Evolutionary conservation across 2,888 invertebrate genomes (phyloP).

Genomic region (Apodemia hepburni): DNA sequence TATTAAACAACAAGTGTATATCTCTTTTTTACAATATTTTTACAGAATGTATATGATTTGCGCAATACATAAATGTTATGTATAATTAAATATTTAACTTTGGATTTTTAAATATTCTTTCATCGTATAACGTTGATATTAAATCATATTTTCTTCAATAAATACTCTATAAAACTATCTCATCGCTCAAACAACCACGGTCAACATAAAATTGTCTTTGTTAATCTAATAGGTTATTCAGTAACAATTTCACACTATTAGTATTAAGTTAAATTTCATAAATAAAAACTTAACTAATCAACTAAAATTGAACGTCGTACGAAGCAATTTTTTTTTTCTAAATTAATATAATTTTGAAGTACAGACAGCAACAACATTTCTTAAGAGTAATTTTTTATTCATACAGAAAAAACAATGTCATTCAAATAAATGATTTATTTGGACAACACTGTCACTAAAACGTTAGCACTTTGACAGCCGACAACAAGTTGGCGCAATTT

Average conservation of each 20-base stretch:
- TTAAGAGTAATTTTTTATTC: background rate
- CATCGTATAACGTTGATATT: constrained; percentile 8
- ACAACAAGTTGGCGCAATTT: background rate
- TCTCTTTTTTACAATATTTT: constrained; percentile 7
- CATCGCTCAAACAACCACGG: background rate
- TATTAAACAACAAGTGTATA: background rate
- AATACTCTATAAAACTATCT: constrained; percentile 5
- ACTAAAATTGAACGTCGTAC: background rate
- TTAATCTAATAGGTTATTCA: constrained; percentile 1
- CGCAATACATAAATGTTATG: background rate
- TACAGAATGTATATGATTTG: constrained; percentile 12
- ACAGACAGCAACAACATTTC: constrained; percentile 10
- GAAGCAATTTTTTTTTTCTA: background rate
- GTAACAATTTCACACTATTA: constrained; percentile 7
- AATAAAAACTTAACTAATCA: constrained; percentile 3
- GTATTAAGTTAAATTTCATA: constrained; percentile 1
- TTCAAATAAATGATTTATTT: background rate
- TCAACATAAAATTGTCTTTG: constrained; percentile 5
- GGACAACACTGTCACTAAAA: background rate
- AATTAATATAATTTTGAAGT: background rate
- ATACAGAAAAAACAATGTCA: background rate
- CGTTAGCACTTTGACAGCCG: background rate
- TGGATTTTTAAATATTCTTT: constrained; percentile 4
- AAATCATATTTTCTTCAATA: constrained; percentile 5
- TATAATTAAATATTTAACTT: constrained; percentile 2